phyloP scores from a whole-genome alignment of 2,888 invertebrate genomes.

The Endotricha flammealis region DNA sequence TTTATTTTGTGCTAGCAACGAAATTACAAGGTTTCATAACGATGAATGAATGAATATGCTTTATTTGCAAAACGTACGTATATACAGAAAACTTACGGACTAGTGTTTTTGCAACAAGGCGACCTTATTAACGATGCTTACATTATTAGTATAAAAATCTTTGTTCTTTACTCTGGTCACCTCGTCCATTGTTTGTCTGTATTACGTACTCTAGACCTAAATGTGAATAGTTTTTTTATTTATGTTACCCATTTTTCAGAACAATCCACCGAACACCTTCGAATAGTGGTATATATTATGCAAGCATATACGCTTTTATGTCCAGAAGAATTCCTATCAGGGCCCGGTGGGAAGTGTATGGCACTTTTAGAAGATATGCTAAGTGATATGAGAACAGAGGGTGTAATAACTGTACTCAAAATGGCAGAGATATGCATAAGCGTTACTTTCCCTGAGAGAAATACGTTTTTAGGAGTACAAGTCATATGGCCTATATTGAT shows the following conservation, averaged over 20 bases:
- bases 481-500: constrained; percentile 70
- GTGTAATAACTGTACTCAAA: constrained; percentile 82
- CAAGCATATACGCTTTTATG: constrained; percentile 89
- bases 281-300: constrained; percentile 87
- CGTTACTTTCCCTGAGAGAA: constrained; percentile 84
- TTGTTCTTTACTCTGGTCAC: too few species aligned
- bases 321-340: constrained; percentile 86
- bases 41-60: too few species aligned
- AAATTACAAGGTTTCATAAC: too few species aligned
- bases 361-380: constrained; percentile 84
- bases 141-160: too few species aligned
- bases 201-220: too few species aligned
- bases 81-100: too few species aligned
- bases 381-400: constrained; percentile 82
- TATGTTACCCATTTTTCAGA: constrained; percentile 71
- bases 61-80: too few species aligned
- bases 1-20: too few species aligned
- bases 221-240: background rate
- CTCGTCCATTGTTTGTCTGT: too few species aligned
- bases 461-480: constrained; percentile 81
- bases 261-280: constrained; percentile 88
- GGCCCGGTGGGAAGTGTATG: constrained; percentile 84
- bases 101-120: too few species aligned
- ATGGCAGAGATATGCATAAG: constrained; percentile 83
- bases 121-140: too few species aligned